Conservation (phyloP, 2,797 vertebrate species). For the Calcarius lapponicus region DNA sequence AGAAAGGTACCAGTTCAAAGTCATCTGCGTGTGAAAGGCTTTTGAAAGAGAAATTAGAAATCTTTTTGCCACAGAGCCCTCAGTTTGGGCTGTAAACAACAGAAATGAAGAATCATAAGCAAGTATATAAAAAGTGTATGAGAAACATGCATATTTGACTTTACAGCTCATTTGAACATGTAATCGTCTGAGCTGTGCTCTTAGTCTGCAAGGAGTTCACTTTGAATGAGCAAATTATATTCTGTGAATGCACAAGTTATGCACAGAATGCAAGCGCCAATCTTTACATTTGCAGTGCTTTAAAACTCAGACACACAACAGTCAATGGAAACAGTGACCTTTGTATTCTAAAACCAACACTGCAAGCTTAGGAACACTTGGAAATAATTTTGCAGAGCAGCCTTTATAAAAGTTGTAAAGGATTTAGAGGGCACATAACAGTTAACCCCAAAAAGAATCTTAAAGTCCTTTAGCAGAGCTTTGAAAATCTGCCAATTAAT, state of each 20-base stretch:
- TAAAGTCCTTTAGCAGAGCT: background rate
- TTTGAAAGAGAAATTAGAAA: background rate
- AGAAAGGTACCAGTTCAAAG: background rate
- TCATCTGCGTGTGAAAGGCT: background rate
- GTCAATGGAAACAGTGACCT: background rate
- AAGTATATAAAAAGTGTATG: background rate
- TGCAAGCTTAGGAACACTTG: background rate
- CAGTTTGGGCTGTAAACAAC: background rate
- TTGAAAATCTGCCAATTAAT: background rate
- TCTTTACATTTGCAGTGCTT: background rate
- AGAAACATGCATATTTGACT: background rate
- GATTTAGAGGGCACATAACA: background rate
- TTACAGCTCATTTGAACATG: background rate
- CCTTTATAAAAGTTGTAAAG: background rate
- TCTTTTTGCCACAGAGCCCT: background rate
- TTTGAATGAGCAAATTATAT: background rate
- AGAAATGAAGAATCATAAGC: background rate
- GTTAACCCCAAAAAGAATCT: background rate
- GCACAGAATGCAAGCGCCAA: background rate
- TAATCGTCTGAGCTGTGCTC: background rate
- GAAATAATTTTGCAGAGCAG: background rate
- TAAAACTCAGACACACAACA: background rate
- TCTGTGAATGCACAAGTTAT: background rate
- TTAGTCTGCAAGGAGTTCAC: background rate
- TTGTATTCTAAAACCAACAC: background rate